phyloP scores from a whole-genome alignment of 2,113 vertebrate species.

The Bettongia penicillata region DNA sequence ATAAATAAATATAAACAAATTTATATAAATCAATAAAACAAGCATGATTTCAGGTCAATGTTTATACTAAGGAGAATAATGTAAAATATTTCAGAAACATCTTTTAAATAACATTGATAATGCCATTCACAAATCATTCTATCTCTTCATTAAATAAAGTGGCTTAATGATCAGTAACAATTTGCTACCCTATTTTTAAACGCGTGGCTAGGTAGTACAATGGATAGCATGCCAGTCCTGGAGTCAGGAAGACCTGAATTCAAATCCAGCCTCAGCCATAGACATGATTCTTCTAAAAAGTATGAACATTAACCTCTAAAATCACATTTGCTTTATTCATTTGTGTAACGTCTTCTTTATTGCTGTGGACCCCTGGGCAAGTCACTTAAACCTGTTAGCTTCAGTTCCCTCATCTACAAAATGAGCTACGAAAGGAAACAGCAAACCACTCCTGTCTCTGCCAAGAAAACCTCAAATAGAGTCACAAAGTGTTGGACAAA shows the following conservation, averaged over 20 bases:
- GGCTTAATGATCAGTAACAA: not conserved
- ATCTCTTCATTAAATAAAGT: slow-evolving; percentile 54
- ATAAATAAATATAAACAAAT: no score
- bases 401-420: no score
- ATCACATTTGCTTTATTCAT: not conserved
- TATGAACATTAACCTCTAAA: not conserved
- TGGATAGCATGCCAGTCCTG: not conserved
- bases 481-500: not conserved
- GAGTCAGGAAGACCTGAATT: not conserved
- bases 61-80: slow-evolving; percentile 18
- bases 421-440: no score
- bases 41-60: not conserved
- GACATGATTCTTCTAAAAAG: not conserved
- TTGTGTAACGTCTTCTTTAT: not conserved
- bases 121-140: slow-evolving; percentile 35
- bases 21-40: not conserved
- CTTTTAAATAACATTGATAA: slow-evolving; percentile 45
- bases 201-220: not conserved
- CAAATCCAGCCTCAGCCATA: not conserved
- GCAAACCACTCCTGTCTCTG: no score
- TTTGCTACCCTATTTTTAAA: slow-evolving; percentile 71
- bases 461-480: no score
- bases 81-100: slow-evolving; percentile 47
- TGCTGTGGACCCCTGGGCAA: no score
- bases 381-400: no score